Base-by-base conservation (phyloP, 2,797 vertebrate genomes). In the Lacerta viridis region DNA sequence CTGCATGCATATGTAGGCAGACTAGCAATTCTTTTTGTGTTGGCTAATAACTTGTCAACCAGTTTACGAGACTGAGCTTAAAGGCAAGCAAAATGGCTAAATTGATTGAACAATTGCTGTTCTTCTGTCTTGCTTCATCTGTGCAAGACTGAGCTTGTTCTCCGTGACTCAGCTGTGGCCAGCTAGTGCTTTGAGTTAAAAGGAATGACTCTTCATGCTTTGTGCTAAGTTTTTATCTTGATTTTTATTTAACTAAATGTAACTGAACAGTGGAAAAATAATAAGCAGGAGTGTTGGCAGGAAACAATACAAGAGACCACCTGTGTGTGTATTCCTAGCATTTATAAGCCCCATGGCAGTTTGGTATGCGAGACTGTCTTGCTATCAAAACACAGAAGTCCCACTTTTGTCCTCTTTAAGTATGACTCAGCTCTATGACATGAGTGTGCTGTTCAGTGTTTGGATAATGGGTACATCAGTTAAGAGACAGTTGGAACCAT, bases 141-240 rank as follows among this genome's bases (percentile, higher is more conserved):
- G 2, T 90, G 50, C 90, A 83, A 85, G 92, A 93, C 95, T 92
- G 78, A 93, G 75, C 93, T 91, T 89, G 93, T 94, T 93, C 88
- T 93, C 90, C 94, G 90, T 96, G 92, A 94, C 92, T 96, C 92
- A 90, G 33, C 91, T 90, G 41, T 89, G 92, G 93, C 88, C 92
- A 96, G 88, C 93, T 93, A 90, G 93, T 93, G 79, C 90, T 94
- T 91, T 95, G 88, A 89, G 86, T 93, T 88, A 66, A 93, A 95
- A 94, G 91, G 85, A 95, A 89, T 23, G 91, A 85, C 2, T 0
- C 92, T 93, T 59, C 92, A 89, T 92, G 25, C 84, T 93, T 92
- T 84, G 33, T 92, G 17, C 92, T 94, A 92, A 85, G 87, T 92
- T 33, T 90, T 80, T 89, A 41, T 59, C 89, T 84, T 89, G 25